Conservation (phyloP, 2,888 invertebrate species). For the Amblyjoppa proteus region DNA sequence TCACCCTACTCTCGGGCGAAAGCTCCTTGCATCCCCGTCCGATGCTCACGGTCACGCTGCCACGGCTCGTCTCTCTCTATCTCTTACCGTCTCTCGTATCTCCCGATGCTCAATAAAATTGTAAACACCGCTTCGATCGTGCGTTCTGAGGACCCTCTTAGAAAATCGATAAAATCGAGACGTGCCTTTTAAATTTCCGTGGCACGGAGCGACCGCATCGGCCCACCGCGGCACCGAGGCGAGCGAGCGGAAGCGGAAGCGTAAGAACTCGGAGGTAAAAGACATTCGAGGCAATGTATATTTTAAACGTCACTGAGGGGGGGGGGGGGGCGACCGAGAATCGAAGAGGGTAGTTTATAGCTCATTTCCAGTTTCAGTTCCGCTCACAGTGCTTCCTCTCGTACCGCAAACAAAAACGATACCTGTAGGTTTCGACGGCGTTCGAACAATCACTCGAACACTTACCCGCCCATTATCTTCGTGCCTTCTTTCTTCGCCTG, state of each 20-base stretch:
- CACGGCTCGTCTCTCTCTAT: not conserved
- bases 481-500: not conserved
- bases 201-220: not conserved
- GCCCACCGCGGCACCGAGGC: not conserved
- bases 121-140: constrained; percentile 67
- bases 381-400: not conserved
- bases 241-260: not conserved
- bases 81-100: not conserved
- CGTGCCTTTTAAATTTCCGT: constrained; percentile 21
- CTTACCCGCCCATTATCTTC: not conserved
- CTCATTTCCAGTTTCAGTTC: not conserved
- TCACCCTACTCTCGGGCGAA: constrained; percentile 32
- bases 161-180: constrained; percentile 53
- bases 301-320: not conserved
- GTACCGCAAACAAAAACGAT: constrained; percentile 3
- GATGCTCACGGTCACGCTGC: not conserved
- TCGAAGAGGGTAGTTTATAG: not conserved
- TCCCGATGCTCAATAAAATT: constrained; percentile 60
- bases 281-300: not conserved
- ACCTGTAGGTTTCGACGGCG: not conserved
- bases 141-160: constrained; percentile 29
- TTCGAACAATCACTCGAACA: constrained; percentile 7
- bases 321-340: not conserved
- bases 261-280: not conserved
- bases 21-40: constrained; percentile 20